Percentiles rank a stretch among this genome's conserved stretches.
These are phyloP conservation scores for Drosophila fungiperda DNA, from an alignment of 2,888 invertebrate genomes.

Conservation along the genomic window DNA sequence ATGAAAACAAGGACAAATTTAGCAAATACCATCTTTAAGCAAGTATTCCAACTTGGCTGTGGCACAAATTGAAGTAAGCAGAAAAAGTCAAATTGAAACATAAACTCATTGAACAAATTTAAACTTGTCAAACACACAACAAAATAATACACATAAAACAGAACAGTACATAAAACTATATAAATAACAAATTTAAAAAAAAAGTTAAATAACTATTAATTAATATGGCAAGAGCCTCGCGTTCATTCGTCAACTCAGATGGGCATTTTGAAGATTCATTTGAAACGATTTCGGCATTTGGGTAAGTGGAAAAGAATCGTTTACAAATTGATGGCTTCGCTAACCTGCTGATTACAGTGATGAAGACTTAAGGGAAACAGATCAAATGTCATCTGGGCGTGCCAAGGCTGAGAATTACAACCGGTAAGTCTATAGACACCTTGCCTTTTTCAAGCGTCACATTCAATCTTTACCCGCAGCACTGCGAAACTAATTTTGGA, in stretches of 20 bases:
- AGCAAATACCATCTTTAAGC: background rate
- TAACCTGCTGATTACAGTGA: conserved; percentile 1
- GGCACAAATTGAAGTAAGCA: background rate
- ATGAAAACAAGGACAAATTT: background rate
- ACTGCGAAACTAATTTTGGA: conserved; percentile 59
- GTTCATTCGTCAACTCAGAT: too few species aligned
- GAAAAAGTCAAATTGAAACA: background rate
- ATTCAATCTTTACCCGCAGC: conserved; percentile 33
- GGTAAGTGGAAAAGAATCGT: background rate
- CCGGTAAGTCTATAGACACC: conserved; percentile 2
- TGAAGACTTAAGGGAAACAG: background rate
- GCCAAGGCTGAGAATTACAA: background rate
- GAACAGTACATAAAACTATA: background rate
- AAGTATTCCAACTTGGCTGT: too few species aligned
- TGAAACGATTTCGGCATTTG: background rate
- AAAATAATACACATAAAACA: background rate
- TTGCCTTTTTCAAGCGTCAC: background rate
- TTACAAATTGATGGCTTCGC: background rate
- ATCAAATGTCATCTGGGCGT: background rate
- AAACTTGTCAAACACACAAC: background rate
- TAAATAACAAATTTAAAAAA: background rate
- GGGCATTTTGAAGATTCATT: background rate
- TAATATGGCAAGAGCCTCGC: background rate
- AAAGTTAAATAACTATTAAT: background rate
- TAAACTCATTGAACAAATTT: background rate